phyloP scores from a whole-genome alignment of 2,113 vertebrate genomes.

The Ondatra zibethicus region DNA sequence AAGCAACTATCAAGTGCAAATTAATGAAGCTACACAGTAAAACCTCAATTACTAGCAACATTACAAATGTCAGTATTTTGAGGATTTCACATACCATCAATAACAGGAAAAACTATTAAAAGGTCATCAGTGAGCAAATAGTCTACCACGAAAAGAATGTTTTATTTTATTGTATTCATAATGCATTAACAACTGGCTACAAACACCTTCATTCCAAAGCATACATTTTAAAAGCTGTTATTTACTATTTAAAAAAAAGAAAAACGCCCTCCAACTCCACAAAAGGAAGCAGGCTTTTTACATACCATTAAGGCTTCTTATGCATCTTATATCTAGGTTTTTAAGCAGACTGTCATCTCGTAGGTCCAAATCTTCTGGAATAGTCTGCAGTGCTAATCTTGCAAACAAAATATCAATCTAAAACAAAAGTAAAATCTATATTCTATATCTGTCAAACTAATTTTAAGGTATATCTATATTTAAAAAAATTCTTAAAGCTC shows the following conservation, averaged over 20 bases:
- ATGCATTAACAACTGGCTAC: slow-evolving; percentile 10
- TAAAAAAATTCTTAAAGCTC: background rate
- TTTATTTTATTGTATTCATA: slow-evolving; percentile 41
- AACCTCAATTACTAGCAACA: background rate
- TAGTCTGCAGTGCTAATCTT: slow-evolving; percentile 91
- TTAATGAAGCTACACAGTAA: background rate
- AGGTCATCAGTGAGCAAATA: background rate
- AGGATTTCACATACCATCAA: background rate
- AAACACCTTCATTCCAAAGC: slow-evolving; percentile 30
- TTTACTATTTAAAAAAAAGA: slow-evolving; percentile 39
- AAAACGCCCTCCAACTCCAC: slow-evolving; percentile 22
- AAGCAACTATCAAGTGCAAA: background rate
- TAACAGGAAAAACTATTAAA: background rate
- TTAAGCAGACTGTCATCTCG: slow-evolving; percentile 92
- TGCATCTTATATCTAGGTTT: slow-evolving; percentile 93
- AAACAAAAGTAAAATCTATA: slow-evolving; percentile 69
- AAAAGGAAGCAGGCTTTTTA: slow-evolving; percentile 59
- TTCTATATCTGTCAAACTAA: slow-evolving; percentile 46
- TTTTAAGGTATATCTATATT: slow-evolving; percentile 24
- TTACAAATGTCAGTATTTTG: background rate
- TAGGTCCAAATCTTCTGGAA: slow-evolving; percentile 93
- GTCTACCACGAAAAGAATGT: background rate
- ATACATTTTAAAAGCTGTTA: background rate
- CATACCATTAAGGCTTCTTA: slow-evolving; percentile 95
- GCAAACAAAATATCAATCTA: slow-evolving; percentile 97